Conservation (phyloP, 2,888 invertebrate genomes). For the Lucinisca nassula region DNA sequence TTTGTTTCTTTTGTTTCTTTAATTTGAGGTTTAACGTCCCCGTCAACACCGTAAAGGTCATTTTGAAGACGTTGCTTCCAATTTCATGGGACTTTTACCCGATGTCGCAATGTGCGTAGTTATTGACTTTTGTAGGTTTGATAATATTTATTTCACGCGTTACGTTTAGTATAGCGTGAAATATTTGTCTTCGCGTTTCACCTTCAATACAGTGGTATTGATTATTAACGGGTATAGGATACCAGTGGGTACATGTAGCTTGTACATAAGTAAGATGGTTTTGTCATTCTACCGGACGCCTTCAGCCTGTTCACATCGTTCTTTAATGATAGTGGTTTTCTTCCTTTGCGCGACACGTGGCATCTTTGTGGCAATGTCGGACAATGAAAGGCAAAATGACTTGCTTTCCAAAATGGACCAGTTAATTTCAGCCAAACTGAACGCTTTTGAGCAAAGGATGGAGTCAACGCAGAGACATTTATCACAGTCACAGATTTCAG, state of each 20-base stretch:
- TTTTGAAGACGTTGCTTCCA: too few relatives aligned
- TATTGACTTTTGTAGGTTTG: too few relatives aligned
- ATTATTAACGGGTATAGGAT: background rate
- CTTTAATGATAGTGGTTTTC: background rate
- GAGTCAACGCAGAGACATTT: background rate
- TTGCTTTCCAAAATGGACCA: background rate
- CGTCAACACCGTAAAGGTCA: too few relatives aligned
- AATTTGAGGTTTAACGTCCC: too few relatives aligned
- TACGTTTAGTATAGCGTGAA: slow-evolving; percentile 12
- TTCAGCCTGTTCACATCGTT: background rate
- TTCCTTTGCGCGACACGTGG: too few relatives aligned
- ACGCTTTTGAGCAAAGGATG: background rate
- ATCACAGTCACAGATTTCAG: background rate
- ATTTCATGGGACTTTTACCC: too few relatives aligned
- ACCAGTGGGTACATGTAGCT: too few relatives aligned
- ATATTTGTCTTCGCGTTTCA: background rate
- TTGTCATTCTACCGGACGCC: background rate
- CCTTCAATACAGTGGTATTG: background rate
- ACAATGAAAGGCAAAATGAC: background rate
- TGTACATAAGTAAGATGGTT: background rate
- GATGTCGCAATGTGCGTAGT: too few relatives aligned
- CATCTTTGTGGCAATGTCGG: too few relatives aligned
- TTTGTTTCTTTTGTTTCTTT: too few relatives aligned
- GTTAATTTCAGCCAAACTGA: background rate
- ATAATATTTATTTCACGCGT: too few relatives aligned